Conservation (phyloP, 2,888 invertebrate species). For the Globia sparganii region DNA sequence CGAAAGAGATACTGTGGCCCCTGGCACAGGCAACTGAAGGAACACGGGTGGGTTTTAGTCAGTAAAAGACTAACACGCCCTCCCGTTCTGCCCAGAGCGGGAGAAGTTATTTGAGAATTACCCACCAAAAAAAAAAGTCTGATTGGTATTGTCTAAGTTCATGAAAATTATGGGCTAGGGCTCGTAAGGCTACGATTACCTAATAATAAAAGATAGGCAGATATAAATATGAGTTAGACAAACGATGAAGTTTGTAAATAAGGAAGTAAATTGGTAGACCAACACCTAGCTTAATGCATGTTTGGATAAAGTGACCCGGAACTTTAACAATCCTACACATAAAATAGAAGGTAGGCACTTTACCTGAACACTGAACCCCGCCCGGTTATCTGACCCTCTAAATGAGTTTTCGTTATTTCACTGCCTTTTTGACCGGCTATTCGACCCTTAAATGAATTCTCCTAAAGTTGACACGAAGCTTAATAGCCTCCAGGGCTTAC, state of each 20-base stretch:
- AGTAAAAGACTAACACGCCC: no score
- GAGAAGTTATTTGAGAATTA: no score
- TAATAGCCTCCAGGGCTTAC: slow-evolving; percentile 55
- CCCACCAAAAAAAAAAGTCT: no score
- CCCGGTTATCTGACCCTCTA: slow-evolving; percentile 64
- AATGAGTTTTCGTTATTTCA: slow-evolving; percentile 68
- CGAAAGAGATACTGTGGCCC: no score
- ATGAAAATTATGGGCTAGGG: neutral
- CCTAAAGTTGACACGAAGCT: slow-evolving; percentile 62
- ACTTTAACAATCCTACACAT: slow-evolving; percentile 34
- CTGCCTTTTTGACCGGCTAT: slow-evolving; percentile 59
- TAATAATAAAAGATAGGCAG: neutral
- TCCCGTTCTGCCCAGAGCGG: no score
- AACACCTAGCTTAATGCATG: slow-evolving; percentile 33
- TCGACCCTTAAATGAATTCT: slow-evolving; percentile 65
- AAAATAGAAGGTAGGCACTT: slow-evolving; percentile 35
- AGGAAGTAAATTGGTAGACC: slow-evolving; percentile 26
- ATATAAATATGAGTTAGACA: neutral
- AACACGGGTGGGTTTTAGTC: no score
- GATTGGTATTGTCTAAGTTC: neutral
- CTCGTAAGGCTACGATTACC: neutral
- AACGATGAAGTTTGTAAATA: slow-evolving; percentile 20
- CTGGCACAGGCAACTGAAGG: no score
- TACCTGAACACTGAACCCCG: slow-evolving; percentile 60
- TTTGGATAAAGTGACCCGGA: slow-evolving; percentile 8